Evolutionary conservation across 1,140 invertebrate genomes (phyloP).

Genomic region (Bradynema listronoti): DNA sequence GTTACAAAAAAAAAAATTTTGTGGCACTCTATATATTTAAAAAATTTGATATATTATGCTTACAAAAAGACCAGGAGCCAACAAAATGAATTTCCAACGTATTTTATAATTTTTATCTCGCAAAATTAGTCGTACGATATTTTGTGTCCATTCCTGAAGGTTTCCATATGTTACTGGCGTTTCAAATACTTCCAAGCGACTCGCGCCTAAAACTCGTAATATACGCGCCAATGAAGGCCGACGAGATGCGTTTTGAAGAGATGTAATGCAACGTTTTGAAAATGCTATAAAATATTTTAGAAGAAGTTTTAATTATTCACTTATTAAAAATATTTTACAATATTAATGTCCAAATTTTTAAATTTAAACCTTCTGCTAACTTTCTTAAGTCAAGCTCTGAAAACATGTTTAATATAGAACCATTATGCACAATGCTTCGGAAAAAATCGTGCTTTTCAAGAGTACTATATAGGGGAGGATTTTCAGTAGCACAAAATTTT

Average conservation of each 20-base stretch:
- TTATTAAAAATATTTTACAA: not conserved
- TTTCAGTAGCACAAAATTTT: constrained; percentile 11
- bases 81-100: constrained; percentile 26
- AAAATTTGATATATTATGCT: constrained; percentile 6
- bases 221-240: no score
- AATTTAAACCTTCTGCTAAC: not conserved
- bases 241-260: no score
- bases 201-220: no score
- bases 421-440: not conserved
- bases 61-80: constrained; percentile 29
- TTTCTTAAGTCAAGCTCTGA: not conserved
- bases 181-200: not conserved
- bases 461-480: not conserved
- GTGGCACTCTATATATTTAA: not conserved
- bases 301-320: not conserved
- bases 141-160: constrained; percentile 20
- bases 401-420: not conserved
- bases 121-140: constrained; percentile 13
- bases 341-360: not conserved
- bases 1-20: not conserved
- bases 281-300: no score
- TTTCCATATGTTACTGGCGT: constrained; percentile 3
- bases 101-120: constrained; percentile 11
- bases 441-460: not conserved
- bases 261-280: no score